A percentile compares a stretch with the other conserved stretches of the same genome.
phyloP scores from a whole-genome alignment of 2,888 invertebrate genomes.

The Drosophila silvestris region DNA sequence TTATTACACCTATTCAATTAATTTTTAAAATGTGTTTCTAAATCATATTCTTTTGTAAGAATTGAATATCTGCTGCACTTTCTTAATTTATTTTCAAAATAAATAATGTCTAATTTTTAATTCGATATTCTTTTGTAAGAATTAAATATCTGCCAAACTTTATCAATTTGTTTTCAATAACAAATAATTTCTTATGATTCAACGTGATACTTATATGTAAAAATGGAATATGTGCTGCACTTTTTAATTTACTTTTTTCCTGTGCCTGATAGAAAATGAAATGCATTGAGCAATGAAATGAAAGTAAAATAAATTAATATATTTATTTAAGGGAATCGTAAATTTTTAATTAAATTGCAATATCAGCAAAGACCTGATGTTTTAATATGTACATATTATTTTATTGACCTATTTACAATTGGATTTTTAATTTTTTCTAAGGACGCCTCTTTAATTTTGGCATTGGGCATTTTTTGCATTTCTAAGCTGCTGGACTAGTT shows the following conservation, averaged over 20 bases:
- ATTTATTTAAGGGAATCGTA: neutral
- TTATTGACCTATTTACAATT: neutral
- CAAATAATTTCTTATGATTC: neutral
- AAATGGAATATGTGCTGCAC: neutral
- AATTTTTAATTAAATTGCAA: neutral
- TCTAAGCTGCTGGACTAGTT: conserved; percentile 3
- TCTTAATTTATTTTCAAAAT: neutral
- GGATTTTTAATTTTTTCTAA: neutral
- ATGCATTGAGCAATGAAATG: neutral
- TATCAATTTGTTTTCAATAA: neutral
- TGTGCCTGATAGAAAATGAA: neutral
- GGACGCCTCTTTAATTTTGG: neutral
- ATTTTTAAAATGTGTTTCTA: neutral
- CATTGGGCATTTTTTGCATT: neutral
- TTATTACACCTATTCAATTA: neutral
- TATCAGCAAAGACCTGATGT: neutral
- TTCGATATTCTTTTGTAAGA: neutral
- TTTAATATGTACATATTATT: neutral
- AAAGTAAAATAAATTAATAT: neutral
- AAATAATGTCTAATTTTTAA: neutral
- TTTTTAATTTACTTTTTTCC: neutral
- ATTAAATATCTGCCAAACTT: neutral
- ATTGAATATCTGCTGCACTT: neutral
- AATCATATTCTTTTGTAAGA: neutral
- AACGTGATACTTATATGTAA: neutral